Conservation (phyloP, 2,888 invertebrate species). For the Zootermopsis nevadensis region DNA sequence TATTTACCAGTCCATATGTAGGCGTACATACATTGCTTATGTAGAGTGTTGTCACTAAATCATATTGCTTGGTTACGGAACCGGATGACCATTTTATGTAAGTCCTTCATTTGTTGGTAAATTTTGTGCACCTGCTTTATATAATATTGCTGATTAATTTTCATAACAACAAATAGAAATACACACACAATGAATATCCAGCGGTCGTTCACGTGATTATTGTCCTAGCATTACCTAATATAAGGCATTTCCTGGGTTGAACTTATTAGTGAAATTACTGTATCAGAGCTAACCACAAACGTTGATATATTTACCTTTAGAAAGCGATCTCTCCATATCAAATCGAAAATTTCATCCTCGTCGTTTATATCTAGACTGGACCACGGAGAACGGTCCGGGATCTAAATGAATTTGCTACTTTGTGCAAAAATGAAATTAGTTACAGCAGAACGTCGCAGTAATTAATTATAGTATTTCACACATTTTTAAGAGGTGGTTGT, state of each 20-base stretch:
- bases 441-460: too few species aligned
- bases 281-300: not conserved
- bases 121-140: not conserved
- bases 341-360: constrained; percentile 10
- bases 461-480: too few species aligned
- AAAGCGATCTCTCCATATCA: not conserved
- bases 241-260: not conserved
- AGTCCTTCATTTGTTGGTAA: too few species aligned
- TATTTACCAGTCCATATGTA: too few species aligned
- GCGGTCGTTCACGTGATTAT: too few species aligned
- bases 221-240: too few species aligned
- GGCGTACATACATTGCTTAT: too few species aligned
- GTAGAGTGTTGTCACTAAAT: too few species aligned
- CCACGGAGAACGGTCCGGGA: not conserved
- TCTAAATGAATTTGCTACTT: not conserved
- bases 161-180: not conserved
- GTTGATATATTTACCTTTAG: not conserved
- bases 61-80: too few species aligned
- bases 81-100: too few species aligned
- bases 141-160: not conserved
- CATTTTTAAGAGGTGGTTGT: too few species aligned
- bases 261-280: not conserved
- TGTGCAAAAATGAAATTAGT: not conserved
- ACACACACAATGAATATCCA: not conserved
- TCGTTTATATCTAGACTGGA: not conserved